Percentiles rank a stretch among this genome's conserved stretches.
phyloP scores from a whole-genome alignment of 2,888 invertebrate genomes.

The Orthosia gothica region DNA sequence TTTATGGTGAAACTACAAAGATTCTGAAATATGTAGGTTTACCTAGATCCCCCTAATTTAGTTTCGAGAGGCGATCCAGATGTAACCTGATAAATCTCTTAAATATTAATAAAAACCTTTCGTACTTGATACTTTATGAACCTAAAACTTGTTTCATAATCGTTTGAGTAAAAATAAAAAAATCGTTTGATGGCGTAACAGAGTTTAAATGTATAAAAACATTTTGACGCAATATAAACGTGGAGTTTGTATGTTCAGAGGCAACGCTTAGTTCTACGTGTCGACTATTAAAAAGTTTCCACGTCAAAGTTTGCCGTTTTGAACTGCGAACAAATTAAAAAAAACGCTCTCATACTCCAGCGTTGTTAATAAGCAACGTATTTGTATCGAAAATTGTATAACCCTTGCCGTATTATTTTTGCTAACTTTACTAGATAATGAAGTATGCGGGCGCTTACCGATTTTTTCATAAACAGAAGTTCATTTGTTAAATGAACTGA shows the following conservation, averaged over 20 bases:
- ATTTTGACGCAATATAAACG: slow-evolving; percentile 71
- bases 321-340: slow-evolving; percentile 77
- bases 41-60: not conserved
- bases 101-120: slow-evolving; percentile 28
- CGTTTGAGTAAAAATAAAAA: slow-evolving; percentile 43
- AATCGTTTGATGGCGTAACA: slow-evolving; percentile 46
- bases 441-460: slow-evolving; percentile 59
- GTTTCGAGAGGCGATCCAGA: not conserved
- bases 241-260: slow-evolving; percentile 70
- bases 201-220: slow-evolving; percentile 69
- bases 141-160: slow-evolving; percentile 54
- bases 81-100: slow-evolving; percentile 3
- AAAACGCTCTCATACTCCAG: slow-evolving; percentile 60
- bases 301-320: slow-evolving; percentile 79
- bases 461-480: slow-evolving; percentile 36
- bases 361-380: slow-evolving; percentile 72
- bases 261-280: slow-evolving; percentile 77
- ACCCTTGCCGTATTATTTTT: slow-evolving; percentile 69
- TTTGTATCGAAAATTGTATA: slow-evolving; percentile 73
- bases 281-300: slow-evolving; percentile 78
- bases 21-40: slow-evolving; percentile 13
- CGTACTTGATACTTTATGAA: slow-evolving; percentile 25
- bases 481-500: slow-evolving; percentile 17
- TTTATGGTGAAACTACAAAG: slow-evolving; percentile 34
- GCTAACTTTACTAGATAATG: slow-evolving; percentile 67